A percentile compares a stretch with the other conserved stretches of the same genome.
phyloP scores from a whole-genome alignment of 2,113 vertebrate species.

The Ovis canadensis region DNA sequence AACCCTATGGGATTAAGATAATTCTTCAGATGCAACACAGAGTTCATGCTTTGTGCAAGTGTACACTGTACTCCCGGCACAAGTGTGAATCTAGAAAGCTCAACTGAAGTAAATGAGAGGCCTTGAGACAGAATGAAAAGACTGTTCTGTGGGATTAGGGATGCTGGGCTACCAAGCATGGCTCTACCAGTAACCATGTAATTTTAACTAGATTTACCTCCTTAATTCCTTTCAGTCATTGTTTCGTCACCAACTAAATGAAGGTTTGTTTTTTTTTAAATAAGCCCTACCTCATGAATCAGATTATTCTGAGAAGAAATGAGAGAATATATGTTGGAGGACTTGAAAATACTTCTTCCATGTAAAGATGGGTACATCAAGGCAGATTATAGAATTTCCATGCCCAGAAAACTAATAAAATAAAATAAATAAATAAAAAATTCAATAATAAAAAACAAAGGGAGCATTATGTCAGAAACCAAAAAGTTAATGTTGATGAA shows the following conservation, averaged over 20 bases:
- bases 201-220: neutral
- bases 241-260: neutral
- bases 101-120: neutral
- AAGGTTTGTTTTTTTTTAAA: neutral
- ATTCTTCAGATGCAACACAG: neutral
- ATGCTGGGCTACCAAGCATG: neutral
- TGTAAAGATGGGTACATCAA: neutral
- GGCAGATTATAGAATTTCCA: neutral
- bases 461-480: neutral
- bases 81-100: neutral
- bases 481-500: neutral
- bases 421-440: neutral
- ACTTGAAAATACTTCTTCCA: neutral
- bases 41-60: neutral
- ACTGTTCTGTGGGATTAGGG: neutral
- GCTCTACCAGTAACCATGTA: neutral
- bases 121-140: neutral
- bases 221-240: neutral
- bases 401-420: neutral
- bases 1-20: neutral
- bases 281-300: neutral
- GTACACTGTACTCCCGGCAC: neutral
- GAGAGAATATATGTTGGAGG: neutral
- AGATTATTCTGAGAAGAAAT: neutral
- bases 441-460: neutral